phyloP scores from a whole-genome alignment of 1,140 invertebrate species.

The Lucilia sericata region DNA sequence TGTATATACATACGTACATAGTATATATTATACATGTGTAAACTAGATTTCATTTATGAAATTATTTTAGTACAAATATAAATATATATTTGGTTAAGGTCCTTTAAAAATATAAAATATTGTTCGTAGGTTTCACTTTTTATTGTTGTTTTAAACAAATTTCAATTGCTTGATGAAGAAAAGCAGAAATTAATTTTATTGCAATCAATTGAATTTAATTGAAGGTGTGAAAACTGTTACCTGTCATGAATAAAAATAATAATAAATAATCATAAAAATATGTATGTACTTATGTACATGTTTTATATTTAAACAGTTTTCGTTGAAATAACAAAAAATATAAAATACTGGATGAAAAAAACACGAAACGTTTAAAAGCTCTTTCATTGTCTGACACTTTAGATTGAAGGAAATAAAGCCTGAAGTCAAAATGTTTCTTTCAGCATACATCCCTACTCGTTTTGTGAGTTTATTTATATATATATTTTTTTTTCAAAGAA shows the following conservation, averaged over 20 bases:
- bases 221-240: conserved; percentile 37
- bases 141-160: not conserved
- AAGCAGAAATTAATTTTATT: conserved; percentile 32
- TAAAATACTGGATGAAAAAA: not conserved
- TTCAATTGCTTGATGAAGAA: not conserved
- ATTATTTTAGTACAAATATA: too few relatives aligned
- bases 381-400: conserved; percentile 9
- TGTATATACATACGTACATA: too few relatives aligned
- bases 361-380: not conserved
- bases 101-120: not conserved
- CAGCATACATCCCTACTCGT: not conserved
- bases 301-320: not conserved
- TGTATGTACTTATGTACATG: not conserved
- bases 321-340: not conserved
- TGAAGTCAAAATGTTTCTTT: conserved; percentile 11
- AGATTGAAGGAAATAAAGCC: conserved; percentile 5
- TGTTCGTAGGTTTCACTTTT: not conserved
- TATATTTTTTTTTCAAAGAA: not conserved
- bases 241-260: conserved; percentile 36
- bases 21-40: too few relatives aligned
- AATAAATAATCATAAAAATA: conserved; percentile 40
- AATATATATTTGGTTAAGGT: too few relatives aligned
- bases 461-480: too few relatives aligned
- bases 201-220: conserved; percentile 34
- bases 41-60: too few relatives aligned